A percentile compares a stretch with the other conserved stretches of the same genome.
phyloP scores from a whole-genome alignment of 2,113 vertebrate species.

The Etheostoma spectabile region DNA sequence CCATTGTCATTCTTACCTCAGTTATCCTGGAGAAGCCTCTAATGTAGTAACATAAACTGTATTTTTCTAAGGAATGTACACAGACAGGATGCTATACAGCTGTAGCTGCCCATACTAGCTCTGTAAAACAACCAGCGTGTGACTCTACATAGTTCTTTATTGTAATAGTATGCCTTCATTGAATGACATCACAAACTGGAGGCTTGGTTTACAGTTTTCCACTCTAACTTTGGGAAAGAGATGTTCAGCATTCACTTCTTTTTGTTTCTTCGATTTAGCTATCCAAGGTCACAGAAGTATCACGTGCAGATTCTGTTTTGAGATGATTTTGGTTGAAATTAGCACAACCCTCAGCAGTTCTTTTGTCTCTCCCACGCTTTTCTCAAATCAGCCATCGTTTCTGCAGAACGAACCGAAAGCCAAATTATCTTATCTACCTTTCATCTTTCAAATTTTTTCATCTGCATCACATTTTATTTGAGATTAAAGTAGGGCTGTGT shows the following conservation, averaged over 20 bases:
- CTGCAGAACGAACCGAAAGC: constrained; percentile 64
- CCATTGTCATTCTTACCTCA: background rate
- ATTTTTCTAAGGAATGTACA: background rate
- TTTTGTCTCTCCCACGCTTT: constrained; percentile 69
- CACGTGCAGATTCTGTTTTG: constrained; percentile 53
- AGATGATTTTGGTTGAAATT: constrained; percentile 68
- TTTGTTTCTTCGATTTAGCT: constrained; percentile 24
- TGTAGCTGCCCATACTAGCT: background rate
- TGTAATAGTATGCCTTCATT: constrained; percentile 11
- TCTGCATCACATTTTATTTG: constrained; percentile 83
- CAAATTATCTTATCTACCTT: constrained; percentile 81
- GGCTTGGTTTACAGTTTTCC: constrained; percentile 11
- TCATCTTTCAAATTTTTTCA: constrained; percentile 78
- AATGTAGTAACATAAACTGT: background rate
- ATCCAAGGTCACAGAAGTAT: constrained; percentile 60
- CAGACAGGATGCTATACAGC: background rate
- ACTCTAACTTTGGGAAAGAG: constrained; percentile 35
- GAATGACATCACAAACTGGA: constrained; percentile 30
- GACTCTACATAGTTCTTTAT: constrained; percentile 12
- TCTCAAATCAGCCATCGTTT: constrained; percentile 70
- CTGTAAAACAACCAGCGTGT: background rate
- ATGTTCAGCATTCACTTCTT: constrained; percentile 29
- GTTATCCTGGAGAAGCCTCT: background rate
- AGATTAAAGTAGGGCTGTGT: constrained; percentile 82
- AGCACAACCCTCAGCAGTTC: constrained; percentile 64